Evolutionary conservation across 2,797 vertebrate species (phyloP).

Genomic region (Rhynchonycteris naso): DNA sequence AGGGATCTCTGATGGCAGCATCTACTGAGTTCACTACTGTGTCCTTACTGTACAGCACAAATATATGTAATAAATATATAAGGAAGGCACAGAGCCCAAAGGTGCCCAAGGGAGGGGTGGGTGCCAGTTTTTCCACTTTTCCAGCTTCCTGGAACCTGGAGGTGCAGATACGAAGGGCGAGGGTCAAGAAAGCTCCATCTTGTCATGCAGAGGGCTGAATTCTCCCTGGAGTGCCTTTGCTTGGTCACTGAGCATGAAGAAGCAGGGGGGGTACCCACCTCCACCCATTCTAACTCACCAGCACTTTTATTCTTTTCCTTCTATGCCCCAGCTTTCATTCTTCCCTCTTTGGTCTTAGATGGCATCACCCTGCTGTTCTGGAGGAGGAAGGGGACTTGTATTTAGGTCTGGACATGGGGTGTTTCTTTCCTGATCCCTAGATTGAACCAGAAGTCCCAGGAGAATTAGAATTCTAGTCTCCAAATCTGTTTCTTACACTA

Average conservation of each 20-base stretch:
- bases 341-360: constrained; percentile 84
- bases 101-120: no score
- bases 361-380: constrained; percentile 82
- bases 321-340: constrained; percentile 80
- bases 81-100: background rate
- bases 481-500: background rate
- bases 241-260: background rate
- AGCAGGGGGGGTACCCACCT: background rate
- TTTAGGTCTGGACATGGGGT: background rate
- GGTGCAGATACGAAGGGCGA: background rate
- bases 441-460: background rate
- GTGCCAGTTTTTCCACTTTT: background rate
- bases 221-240: background rate
- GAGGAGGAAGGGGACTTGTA: background rate
- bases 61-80: background rate
- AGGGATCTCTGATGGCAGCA: background rate
- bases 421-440: background rate
- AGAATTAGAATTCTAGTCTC: background rate
- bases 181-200: background rate
- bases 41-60: background rate
- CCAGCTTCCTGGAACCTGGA: background rate
- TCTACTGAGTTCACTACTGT: background rate
- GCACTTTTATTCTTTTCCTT: constrained; percentile 76
- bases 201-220: background rate
- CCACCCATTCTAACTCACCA: constrained; percentile 74